These are phyloP conservation scores for Lamellibrachia luymesi DNA, from an alignment of 1,140 invertebrate genomes.

Conservation along the genomic window DNA sequence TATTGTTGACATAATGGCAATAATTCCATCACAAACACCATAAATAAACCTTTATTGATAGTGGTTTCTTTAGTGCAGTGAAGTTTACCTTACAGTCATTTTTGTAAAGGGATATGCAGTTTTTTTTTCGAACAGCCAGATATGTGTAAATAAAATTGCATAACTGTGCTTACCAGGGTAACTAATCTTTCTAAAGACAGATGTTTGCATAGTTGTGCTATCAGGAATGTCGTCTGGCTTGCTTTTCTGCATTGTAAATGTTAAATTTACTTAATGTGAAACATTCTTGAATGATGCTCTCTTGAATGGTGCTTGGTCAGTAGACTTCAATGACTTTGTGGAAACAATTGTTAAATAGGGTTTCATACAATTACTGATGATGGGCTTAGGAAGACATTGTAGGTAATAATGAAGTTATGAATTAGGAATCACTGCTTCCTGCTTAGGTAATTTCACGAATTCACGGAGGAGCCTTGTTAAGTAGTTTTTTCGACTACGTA, in stretches of 20 bases:
- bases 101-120: neutral
- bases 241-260: neutral
- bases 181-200: no score
- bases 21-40: no score
- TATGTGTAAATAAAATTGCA: no score
- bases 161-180: no score
- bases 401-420: neutral
- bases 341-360: neutral
- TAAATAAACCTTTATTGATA: no score
- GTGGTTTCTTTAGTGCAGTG: no score
- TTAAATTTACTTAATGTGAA: neutral
- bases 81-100: no score
- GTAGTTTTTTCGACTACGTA: neutral
- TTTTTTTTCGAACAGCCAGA: no score
- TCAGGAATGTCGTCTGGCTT: neutral
- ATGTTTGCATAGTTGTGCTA: neutral
- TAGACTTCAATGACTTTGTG: neutral
- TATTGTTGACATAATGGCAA: no score
- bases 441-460: neutral
- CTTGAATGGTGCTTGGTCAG: neutral
- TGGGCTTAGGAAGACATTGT: neutral
- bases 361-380: neutral
- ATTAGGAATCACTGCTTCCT: neutral
- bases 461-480: neutral
- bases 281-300: neutral